phyloP scores from a whole-genome alignment of 2,797 vertebrate genomes.

The Adelosebastes latens region DNA sequence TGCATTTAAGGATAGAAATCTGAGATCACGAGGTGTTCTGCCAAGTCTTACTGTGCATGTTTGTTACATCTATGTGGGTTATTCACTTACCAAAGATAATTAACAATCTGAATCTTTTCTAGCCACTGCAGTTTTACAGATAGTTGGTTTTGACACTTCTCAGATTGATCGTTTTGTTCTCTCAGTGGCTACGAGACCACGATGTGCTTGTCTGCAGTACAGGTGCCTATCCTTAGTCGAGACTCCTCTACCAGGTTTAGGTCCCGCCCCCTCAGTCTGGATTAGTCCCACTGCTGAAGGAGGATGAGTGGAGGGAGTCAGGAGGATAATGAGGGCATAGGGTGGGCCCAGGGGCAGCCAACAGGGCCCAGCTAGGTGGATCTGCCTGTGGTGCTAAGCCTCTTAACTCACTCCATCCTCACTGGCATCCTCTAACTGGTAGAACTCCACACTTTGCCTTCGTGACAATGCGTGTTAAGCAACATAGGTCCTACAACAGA shows the following conservation, averaged over 20 bases:
- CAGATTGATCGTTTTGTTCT: slow-evolving; percentile 14
- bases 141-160: neutral
- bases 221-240: slow-evolving; percentile 10
- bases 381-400: slow-evolving; percentile 65
- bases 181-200: neutral
- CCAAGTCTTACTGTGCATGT: neutral
- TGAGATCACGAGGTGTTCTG: neutral
- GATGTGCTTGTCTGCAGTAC: slow-evolving; percentile 10
- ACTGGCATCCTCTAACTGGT: slow-evolving; percentile 39
- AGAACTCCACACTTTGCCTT: slow-evolving; percentile 33
- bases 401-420: slow-evolving; percentile 63
- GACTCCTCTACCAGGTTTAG: slow-evolving; percentile 34
- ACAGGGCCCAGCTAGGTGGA: slow-evolving; percentile 69
- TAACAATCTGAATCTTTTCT: neutral
- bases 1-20: neutral
- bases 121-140: neutral
- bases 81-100: slow-evolving; percentile 25
- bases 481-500: slow-evolving; percentile 25
- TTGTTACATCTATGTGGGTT: neutral
- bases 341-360: slow-evolving; percentile 61
- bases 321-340: slow-evolving; percentile 75
- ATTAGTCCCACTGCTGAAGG: slow-evolving; percentile 65
- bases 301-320: slow-evolving; percentile 64
- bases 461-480: slow-evolving; percentile 27
- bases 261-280: slow-evolving; percentile 44